Percentiles rank a stretch among this genome's conserved stretches.
phyloP scores from a whole-genome alignment of 23 tunicate species.

The Ascidia mentula region DNA sequence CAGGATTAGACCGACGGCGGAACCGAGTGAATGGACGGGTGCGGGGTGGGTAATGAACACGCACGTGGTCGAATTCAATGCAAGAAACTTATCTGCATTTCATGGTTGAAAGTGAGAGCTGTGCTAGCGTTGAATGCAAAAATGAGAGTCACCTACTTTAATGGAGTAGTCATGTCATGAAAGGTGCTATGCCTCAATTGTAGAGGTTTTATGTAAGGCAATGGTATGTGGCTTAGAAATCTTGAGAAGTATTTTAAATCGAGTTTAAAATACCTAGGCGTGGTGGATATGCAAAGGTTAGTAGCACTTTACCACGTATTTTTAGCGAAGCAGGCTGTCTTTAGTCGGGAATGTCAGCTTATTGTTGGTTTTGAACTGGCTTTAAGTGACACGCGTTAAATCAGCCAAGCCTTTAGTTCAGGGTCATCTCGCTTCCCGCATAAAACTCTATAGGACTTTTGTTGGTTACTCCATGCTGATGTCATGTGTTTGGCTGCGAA shows the following conservation, averaged over 20 bases:
- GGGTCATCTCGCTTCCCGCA: not conserved
- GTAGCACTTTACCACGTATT: not conserved
- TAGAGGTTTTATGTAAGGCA: no score
- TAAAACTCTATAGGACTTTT: no score
- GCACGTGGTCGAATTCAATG: slow-evolving; percentile 8
- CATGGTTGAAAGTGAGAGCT: not conserved
- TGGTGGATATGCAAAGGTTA: not conserved
- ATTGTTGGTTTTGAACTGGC: no score
- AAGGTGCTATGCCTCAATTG: no score
- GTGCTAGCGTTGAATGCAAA: not conserved
- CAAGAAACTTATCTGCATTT: no score
- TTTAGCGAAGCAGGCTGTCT: not conserved
- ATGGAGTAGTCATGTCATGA: not conserved
- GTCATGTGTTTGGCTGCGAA: not conserved
- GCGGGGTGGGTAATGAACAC: slow-evolving; percentile 1
- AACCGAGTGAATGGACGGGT: not conserved
- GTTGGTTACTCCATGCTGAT: not conserved
- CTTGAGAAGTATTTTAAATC: no score
- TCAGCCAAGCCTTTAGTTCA: not conserved
- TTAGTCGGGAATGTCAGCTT: not conserved
- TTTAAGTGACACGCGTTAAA: not conserved
- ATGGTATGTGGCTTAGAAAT: no score
- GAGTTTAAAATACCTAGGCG: no score
- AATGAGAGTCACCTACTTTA: not conserved
- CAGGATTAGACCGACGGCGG: slow-evolving; percentile 15